These are phyloP conservation scores for Antechinus flavipes DNA, from an alignment of 2,113 vertebrate genomes.

Conservation along the genomic window DNA sequence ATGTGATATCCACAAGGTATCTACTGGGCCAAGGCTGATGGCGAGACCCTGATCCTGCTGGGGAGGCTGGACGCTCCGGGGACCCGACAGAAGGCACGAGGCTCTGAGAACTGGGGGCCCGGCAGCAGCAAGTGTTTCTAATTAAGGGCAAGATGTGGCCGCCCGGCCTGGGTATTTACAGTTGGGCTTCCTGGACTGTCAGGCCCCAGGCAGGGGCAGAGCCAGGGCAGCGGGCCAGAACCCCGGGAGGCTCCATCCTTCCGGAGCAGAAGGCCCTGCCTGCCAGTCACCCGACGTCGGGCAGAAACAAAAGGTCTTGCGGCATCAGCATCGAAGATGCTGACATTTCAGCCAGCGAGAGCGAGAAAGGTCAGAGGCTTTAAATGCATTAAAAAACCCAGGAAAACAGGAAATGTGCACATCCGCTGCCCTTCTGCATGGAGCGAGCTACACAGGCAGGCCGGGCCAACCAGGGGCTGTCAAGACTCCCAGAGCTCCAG, in stretches of 20 bases:
- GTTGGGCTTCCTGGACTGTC: conserved; percentile 68
- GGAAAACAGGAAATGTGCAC: conserved; percentile 27
- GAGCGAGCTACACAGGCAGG: conserved; percentile 31
- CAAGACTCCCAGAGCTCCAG: background rate
- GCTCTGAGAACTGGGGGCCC: conserved; percentile 43
- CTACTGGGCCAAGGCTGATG: background rate
- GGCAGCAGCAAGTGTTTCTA: conserved; percentile 68
- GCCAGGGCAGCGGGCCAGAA: conserved; percentile 55
- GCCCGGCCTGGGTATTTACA: conserved; percentile 68
- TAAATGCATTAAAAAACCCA: conserved; percentile 3
- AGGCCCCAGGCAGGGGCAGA: conserved; percentile 58
- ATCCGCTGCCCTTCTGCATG: conserved; percentile 7
- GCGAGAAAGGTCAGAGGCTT: conserved; percentile 45
- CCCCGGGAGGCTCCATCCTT: conserved; percentile 39
- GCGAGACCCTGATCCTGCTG: no score
- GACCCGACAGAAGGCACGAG: conserved; percentile 42
- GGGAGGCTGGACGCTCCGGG: background rate
- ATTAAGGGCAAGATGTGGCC: conserved; percentile 64
- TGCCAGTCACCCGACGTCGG: conserved; percentile 38
- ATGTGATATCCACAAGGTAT: no score
- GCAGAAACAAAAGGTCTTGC: conserved; percentile 51
- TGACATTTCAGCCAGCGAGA: conserved; percentile 59
- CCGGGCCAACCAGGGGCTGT: conserved; percentile 25
- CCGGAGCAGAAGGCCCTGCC: conserved; percentile 37
- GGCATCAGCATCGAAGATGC: conserved; percentile 48